A percentile compares a stretch with the other conserved stretches of the same genome.
These are phyloP conservation scores for Sebastiscus tertius DNA, from an alignment of 2,797 vertebrate species.

Conservation along the genomic window DNA sequence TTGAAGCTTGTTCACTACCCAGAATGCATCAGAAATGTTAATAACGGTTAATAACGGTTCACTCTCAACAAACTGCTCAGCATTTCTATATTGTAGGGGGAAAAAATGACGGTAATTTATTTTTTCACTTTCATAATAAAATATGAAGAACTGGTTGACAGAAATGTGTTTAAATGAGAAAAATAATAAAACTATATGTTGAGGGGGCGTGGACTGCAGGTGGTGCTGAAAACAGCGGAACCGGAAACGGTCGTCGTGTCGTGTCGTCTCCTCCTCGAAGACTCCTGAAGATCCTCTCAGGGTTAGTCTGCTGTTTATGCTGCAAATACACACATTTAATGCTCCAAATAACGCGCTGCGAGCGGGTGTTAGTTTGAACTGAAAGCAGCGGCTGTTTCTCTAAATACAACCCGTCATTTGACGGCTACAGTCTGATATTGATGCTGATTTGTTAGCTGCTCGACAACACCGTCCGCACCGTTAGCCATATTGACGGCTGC, in stretches of 20 bases:
- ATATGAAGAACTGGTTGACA: rapidly evolving
- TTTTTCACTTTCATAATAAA: rapidly evolving
- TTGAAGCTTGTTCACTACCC: neutral
- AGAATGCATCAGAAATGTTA: neutral
- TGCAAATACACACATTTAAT: neutral
- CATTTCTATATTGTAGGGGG: neutral
- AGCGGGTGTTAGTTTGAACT: rapidly evolving
- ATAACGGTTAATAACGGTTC: neutral
- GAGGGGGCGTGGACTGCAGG: slow-evolving; percentile 41
- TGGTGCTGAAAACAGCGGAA: slow-evolving; percentile 64
- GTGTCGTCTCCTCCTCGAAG: slow-evolving; percentile 58
- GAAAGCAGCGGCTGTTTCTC: rapidly evolving
- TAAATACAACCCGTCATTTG: rapidly evolving
- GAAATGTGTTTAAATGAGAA: neutral
- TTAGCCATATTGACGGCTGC: slow-evolving; percentile 56
- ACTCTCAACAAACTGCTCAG: neutral
- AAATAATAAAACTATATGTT: too few relatives aligned
- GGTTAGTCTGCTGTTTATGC: slow-evolving; percentile 48
- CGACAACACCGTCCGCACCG: slow-evolving; percentile 6
- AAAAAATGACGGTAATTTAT: too few relatives aligned
- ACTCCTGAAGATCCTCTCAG: slow-evolving; percentile 28
- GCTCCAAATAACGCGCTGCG: rapidly evolving
- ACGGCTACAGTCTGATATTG: neutral
- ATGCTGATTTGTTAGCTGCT: slow-evolving; percentile 4
- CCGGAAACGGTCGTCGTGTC: slow-evolving; percentile 56